These are phyloP conservation scores for Carabus problematicus DNA, from an alignment of 2,888 invertebrate genomes.

Conservation along the genomic window DNA sequence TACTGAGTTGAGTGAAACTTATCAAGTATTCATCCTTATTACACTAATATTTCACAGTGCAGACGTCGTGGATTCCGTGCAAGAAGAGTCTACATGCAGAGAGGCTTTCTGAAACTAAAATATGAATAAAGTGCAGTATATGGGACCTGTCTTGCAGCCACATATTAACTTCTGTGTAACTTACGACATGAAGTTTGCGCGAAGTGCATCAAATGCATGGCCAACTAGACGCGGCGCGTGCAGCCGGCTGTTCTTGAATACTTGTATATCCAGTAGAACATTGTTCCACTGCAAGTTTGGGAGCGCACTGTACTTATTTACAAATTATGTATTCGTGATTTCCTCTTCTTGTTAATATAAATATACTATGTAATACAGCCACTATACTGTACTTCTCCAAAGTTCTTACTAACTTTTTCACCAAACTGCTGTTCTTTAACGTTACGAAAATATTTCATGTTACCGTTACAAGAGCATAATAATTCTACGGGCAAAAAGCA, in stretches of 20 bases:
- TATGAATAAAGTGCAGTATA: constrained; percentile 11
- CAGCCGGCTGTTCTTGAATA: neutral
- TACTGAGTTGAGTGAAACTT: neutral
- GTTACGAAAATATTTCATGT: too few species aligned
- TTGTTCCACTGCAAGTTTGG: constrained; percentile 5
- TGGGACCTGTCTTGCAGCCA: neutral
- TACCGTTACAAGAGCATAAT: too few species aligned
- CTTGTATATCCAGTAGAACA: too few species aligned
- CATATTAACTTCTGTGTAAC: constrained; percentile 27
- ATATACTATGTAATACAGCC: neutral
- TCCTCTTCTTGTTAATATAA: constrained; percentile 12
- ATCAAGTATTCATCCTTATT: constrained; percentile 25
- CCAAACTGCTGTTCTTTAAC: too few species aligned
- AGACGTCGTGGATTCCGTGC: neutral
- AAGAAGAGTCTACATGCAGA: constrained; percentile 16
- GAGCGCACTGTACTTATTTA: constrained; percentile 18
- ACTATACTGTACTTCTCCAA: neutral
- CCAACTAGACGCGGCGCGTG: neutral
- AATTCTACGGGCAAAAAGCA: too few species aligned
- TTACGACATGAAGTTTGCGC: constrained; percentile 14
- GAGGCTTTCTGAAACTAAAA: neutral
- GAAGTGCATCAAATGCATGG: constrained; percentile 25
- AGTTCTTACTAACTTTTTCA: too few species aligned
- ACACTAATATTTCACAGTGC: constrained; percentile 17
- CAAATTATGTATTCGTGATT: constrained; percentile 13